A percentile compares a stretch with the other conserved stretches of the same genome.
phyloP scores from a whole-genome alignment of 2,797 vertebrate genomes.

The Otolemur crassicaudatus region DNA sequence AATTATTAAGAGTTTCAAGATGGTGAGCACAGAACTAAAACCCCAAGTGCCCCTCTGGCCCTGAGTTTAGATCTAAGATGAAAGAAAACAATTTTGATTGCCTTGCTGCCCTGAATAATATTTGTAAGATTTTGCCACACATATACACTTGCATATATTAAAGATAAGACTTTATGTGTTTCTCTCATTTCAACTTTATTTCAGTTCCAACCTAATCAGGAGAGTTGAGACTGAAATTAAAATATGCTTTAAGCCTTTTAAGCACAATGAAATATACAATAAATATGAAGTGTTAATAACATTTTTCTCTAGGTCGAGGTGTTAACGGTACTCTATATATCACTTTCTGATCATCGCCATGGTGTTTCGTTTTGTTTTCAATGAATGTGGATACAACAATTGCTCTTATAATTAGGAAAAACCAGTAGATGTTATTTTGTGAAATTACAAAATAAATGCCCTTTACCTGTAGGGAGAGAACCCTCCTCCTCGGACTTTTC shows the following conservation, averaged over 20 bases:
- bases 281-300: background rate
- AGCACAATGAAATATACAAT: background rate
- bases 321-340: background rate
- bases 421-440: background rate
- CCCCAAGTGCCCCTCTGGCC: background rate
- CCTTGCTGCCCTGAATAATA: background rate
- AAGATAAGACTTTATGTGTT: background rate
- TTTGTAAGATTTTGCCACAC: background rate
- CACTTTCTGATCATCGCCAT: background rate
- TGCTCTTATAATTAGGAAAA: background rate
- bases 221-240: slow-evolving; percentile 28
- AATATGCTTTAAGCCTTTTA: background rate
- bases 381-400: background rate
- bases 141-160: background rate
- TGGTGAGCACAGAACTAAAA: background rate
- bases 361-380: background rate
- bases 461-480: slow-evolving; percentile 87
- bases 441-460: slow-evolving; percentile 48
- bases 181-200: slow-evolving; percentile 29
- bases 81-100: background rate
- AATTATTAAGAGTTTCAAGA: background rate
- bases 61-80: background rate
- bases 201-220: background rate
- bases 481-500: slow-evolving; percentile 86
- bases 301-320: background rate